phyloP scores from a whole-genome alignment of 2,888 invertebrate species.

The Pseudoips prasinana region DNA sequence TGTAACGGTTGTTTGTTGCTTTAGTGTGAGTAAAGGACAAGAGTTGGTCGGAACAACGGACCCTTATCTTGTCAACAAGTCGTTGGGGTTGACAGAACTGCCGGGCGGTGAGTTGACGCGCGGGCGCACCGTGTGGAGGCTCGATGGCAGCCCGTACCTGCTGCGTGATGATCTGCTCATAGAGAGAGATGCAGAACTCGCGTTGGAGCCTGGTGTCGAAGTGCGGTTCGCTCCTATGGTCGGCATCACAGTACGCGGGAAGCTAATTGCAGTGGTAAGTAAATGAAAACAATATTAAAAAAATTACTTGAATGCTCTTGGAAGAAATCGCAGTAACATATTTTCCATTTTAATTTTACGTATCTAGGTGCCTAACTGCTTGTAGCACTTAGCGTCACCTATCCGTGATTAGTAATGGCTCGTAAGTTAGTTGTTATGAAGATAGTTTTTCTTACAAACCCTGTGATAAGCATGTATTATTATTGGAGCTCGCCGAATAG shows the following conservation, averaged over 20 bases:
- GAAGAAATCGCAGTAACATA: too few relatives aligned
- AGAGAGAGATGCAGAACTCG: constrained; percentile 88
- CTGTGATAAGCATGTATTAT: too few relatives aligned
- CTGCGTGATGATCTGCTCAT: constrained; percentile 91
- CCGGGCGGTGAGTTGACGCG: constrained; percentile 84
- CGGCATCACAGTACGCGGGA: constrained; percentile 96
- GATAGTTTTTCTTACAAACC: too few relatives aligned
- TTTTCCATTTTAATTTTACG: too few relatives aligned
- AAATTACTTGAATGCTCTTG: too few relatives aligned
- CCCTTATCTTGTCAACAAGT: constrained; percentile 70
- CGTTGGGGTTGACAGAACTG: constrained; percentile 79
- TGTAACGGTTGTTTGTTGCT: constrained; percentile 41
- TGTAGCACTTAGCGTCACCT: too few relatives aligned
- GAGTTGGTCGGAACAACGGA: constrained; percentile 56
- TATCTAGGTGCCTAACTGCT: too few relatives aligned
- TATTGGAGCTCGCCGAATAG: too few relatives aligned
- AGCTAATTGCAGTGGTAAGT: constrained; percentile 94
- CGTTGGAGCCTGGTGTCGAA: constrained; percentile 94
- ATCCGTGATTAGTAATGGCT: too few relatives aligned
- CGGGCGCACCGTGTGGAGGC: constrained; percentile 78
- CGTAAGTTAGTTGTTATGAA: too few relatives aligned
- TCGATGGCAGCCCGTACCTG: constrained; percentile 87
- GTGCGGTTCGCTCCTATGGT: constrained; percentile 95
- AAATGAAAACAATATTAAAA: too few relatives aligned
- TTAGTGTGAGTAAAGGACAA: constrained; percentile 61